Percentiles rank a stretch among this genome's conserved stretches.
Evolutionary conservation across 2,113 vertebrate genomes (phyloP).

Genomic region (Mionectes macconnelli): DNA sequence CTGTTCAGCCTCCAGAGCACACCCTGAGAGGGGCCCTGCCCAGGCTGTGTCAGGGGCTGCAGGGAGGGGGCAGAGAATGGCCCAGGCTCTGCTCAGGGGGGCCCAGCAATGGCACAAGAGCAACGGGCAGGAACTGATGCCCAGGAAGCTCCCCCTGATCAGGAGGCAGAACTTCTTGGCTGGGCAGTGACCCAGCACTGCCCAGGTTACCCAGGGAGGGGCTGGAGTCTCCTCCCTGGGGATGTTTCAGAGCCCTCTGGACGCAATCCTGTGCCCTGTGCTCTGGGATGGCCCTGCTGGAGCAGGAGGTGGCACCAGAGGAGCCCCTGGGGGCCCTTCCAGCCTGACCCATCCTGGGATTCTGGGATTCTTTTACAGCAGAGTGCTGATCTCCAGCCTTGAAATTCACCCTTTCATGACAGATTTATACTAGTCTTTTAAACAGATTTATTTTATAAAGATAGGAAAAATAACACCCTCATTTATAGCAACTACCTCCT

Average conservation of each 20-base stretch:
- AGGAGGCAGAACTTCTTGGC: background rate
- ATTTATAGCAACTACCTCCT: background rate
- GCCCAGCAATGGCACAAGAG: background rate
- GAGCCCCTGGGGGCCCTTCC: background rate
- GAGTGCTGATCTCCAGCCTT: background rate
- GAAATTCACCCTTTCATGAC: background rate
- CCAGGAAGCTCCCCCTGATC: background rate
- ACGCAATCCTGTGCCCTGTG: background rate
- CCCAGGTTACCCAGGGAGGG: background rate
- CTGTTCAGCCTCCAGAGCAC: background rate
- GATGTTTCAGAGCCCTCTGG: background rate
- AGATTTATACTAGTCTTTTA: background rate
- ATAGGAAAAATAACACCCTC: background rate
- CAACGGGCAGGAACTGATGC: background rate
- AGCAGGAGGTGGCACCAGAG: background rate
- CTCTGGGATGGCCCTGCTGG: background rate
- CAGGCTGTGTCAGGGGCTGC: background rate
- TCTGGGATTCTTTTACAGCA: background rate
- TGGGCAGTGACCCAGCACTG: background rate
- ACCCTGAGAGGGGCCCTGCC: background rate
- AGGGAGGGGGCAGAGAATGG: background rate
- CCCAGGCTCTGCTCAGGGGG: background rate
- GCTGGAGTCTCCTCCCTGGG: background rate
- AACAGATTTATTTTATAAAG: background rate
- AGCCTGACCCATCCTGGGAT: accelerated